These are phyloP conservation scores for Drosophila grimshawi DNA, from an alignment of 1,140 invertebrate genomes.

Conservation along the genomic window DNA sequence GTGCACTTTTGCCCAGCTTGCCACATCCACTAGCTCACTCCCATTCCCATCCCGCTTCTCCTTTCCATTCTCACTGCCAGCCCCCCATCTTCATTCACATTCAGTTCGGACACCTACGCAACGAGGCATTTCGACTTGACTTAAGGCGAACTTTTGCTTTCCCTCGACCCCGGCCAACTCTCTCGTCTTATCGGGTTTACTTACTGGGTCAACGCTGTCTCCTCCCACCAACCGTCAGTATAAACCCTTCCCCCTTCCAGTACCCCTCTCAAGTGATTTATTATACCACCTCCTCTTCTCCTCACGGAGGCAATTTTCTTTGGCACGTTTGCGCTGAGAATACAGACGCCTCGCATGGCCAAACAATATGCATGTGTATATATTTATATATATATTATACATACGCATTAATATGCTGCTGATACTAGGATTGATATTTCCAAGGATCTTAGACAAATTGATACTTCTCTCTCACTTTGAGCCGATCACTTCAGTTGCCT, in stretches of 20 bases:
- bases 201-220: conserved; percentile 67
- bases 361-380: conserved; percentile 2
- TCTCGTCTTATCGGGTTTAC: conserved; percentile 49
- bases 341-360: conserved; percentile 39
- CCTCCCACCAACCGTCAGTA: not conserved
- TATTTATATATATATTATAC: too few species aligned
- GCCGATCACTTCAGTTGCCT: too few species aligned
- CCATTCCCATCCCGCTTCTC: too few species aligned
- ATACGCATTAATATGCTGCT: conserved; percentile 35
- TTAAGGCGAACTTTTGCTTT: conserved; percentile 53
- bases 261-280: conserved; percentile 45
- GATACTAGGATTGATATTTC: too few species aligned
- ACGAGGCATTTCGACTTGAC: conserved; percentile 55
- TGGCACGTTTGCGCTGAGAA: conserved; percentile 58
- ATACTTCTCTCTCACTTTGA: too few species aligned
- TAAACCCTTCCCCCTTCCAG: too few species aligned
- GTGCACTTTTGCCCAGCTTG: conserved; percentile 27
- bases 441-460: too few species aligned
- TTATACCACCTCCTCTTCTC: conserved; percentile 29
- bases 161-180: not conserved
- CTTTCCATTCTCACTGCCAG: too few species aligned
- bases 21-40: not conserved
- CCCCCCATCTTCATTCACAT: not conserved
- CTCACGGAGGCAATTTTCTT: conserved; percentile 55
- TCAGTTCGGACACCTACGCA: conserved; percentile 50